These are phyloP conservation scores for crab-eating macaque (Macaca fascicularis) DNA, from an alignment of 2,113 vertebrate genomes.

Conservation along the genomic window DNA sequence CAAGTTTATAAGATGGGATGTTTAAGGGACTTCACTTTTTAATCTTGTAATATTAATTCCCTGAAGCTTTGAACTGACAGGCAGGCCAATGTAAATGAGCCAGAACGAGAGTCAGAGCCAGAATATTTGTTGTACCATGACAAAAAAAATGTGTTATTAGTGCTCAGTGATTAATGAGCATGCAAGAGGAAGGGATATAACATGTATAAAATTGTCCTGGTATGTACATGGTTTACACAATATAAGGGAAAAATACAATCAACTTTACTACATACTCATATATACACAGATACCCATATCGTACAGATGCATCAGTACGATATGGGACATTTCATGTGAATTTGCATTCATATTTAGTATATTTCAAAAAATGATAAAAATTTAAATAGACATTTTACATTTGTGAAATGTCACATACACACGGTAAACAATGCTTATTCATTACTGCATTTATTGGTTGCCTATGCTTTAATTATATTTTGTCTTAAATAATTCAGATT, in stretches of 20 bases:
- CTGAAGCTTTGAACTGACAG: constrained; percentile 81
- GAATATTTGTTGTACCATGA: constrained; percentile 81
- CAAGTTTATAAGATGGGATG: constrained; percentile 80
- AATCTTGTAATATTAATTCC: constrained; percentile 81
- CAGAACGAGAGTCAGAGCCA: constrained; percentile 80
- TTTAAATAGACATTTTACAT: not conserved
- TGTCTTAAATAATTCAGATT: constrained; percentile 24
- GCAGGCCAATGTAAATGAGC: constrained; percentile 83
- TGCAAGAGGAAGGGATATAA: constrained; percentile 77
- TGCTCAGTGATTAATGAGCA: constrained; percentile 83
- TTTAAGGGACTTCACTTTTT: constrained; percentile 80
- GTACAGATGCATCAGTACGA: not conserved
- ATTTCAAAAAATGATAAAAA: not conserved
- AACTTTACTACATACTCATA: not conserved
- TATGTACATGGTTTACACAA: constrained; percentile 73
- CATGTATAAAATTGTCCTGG: constrained; percentile 80
- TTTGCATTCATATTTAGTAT: not conserved
- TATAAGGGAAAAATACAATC: constrained; percentile 56
- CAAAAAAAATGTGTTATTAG: constrained; percentile 82
- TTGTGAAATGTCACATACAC: not conserved
- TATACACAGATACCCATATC: not conserved
- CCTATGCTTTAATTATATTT: not conserved
- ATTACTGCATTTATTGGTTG: not conserved
- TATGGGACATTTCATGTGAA: not conserved
- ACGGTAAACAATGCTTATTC: not conserved